A percentile compares a stretch with the other conserved stretches of the same genome.
phyloP scores from a whole-genome alignment of 2,797 vertebrate species.

The Poeciliopsis presidionis region DNA sequence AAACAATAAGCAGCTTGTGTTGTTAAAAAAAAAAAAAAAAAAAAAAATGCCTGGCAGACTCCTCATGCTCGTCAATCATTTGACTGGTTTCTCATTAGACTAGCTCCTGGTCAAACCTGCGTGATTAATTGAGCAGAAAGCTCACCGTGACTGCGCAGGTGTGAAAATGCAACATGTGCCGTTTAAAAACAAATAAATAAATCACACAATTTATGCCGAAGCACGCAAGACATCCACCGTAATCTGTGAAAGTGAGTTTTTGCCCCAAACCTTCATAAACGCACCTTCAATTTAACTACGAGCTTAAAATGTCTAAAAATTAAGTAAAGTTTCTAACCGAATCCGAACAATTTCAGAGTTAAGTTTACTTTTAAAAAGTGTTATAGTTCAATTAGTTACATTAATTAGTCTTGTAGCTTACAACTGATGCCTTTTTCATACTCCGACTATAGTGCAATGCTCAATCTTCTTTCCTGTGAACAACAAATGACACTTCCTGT shows the following conservation, averaged over 20 bases:
- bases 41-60: slow-evolving; percentile 59
- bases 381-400: not conserved
- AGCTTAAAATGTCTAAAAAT: not conserved
- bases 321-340: not conserved
- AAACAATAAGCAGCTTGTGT: slow-evolving; percentile 74
- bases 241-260: accelerated
- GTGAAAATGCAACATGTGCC: slow-evolving; percentile 66
- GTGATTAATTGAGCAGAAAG: slow-evolving; percentile 69
- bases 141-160: slow-evolving; percentile 58
- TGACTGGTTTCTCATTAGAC: slow-evolving; percentile 72
- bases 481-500: slow-evolving; percentile 67
- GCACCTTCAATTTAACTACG: not conserved
- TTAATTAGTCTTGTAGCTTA: slow-evolving; percentile 36
- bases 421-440: slow-evolving; percentile 10
- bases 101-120: slow-evolving; percentile 71
- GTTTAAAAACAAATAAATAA: not conserved
- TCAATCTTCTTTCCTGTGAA: slow-evolving; percentile 12
- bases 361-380: not conserved
- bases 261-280: not conserved
- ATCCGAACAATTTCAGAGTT: not conserved
- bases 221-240: not conserved
- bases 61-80: slow-evolving; percentile 71
- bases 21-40: slow-evolving; percentile 53
- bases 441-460: not conserved
- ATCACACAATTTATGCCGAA: slow-evolving; percentile 6